Base-by-base conservation (phyloP, 1,140 invertebrate genomes). In the Cataglyphis hispanica region DNA sequence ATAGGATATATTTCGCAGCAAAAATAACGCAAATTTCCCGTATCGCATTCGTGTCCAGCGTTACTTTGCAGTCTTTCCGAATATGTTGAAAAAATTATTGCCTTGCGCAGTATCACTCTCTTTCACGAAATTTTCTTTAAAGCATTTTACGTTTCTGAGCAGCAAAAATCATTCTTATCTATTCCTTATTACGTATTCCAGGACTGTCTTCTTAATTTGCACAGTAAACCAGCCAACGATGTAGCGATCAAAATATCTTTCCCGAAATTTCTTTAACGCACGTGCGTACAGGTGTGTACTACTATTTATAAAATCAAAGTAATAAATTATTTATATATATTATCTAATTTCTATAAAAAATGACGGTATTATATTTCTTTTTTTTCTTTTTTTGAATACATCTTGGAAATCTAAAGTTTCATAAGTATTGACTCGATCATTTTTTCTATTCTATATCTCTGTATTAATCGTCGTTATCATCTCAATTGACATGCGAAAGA, bases 21-120 rank as follows among this genome's bases (percentile, higher is more conserved):
- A 69, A 81, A 81, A 72, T 64, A 86, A 85, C 58, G 46, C 40
- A 37, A 40, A 85, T 58, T 43, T 78, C 25, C 34, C 61, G 16
- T 43, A 37, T 70, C 34, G 34, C 60, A 64, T 27, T 40, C 61
- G 50, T 67, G 19, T 19, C 37, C 37, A 53, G 16, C 34, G 37
- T 53, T 64, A 27, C n/a, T 34, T 37, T 46, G 22, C 80, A 77
- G 64, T 87, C 64, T 85, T 77, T 50, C 34, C 58, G 56, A 77
- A 31, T 53, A 53, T 56, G n/a, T 78, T 66, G 74, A 76, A 46
- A 60, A 85, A 53, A 87, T 87, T 87, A 87, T 87, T 87, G 81
- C 86, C 86, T 63, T 19, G 5, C 46, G 67, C 72, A 69, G 40
- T 70, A 67, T 86, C 40, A 46, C 60, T 84, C 53, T 58, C 43